Evolutionary conservation across 2,797 vertebrate genomes (phyloP).

Genomic region (Notolabrus celidotus): DNA sequence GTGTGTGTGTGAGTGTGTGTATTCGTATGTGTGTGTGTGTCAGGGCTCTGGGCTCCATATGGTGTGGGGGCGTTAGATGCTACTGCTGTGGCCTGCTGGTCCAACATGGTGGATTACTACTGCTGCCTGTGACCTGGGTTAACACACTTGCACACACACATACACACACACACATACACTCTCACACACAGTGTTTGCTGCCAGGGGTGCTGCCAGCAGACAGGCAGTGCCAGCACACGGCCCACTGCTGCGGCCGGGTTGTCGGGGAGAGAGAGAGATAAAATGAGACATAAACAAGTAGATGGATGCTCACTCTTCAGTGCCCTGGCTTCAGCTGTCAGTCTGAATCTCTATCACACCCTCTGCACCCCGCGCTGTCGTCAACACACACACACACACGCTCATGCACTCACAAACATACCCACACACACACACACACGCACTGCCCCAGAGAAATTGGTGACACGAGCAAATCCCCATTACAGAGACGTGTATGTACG

Average conservation of each 20-base stretch:
- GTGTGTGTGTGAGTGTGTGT: constrained; percentile 4
- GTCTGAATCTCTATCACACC: constrained; percentile 75
- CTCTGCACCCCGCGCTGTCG: constrained; percentile 47
- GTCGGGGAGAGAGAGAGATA: constrained; percentile 54
- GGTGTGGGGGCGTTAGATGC: constrained; percentile 56
- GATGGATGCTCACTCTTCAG: constrained; percentile 87
- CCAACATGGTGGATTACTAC: constrained; percentile 59
- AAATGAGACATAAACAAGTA: constrained; percentile 80
- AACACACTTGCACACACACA: constrained; percentile 39
- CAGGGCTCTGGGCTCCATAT: constrained; percentile 70
- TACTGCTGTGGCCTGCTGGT: constrained; percentile 68
- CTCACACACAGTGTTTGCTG: constrained; percentile 46
- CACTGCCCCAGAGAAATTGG: constrained; percentile 64
- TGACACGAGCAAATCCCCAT: constrained; percentile 61
- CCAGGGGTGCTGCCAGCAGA: constrained; percentile 70
- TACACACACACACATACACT: constrained; percentile 41
- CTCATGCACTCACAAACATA: constrained; percentile 21
- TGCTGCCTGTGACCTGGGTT: constrained; percentile 68
- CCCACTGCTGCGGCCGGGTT: constrained; percentile 51
- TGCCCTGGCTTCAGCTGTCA: constrained; percentile 75
- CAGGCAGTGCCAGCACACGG: constrained; percentile 59
- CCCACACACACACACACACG: constrained; percentile 9
- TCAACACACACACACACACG: constrained; percentile 49
- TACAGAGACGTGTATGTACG: constrained; percentile 54
- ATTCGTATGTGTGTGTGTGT: constrained; percentile 31